phyloP scores from a whole-genome alignment of 92 coral and sea anemone genomes.

The Anthopleura xanthogrammica region DNA sequence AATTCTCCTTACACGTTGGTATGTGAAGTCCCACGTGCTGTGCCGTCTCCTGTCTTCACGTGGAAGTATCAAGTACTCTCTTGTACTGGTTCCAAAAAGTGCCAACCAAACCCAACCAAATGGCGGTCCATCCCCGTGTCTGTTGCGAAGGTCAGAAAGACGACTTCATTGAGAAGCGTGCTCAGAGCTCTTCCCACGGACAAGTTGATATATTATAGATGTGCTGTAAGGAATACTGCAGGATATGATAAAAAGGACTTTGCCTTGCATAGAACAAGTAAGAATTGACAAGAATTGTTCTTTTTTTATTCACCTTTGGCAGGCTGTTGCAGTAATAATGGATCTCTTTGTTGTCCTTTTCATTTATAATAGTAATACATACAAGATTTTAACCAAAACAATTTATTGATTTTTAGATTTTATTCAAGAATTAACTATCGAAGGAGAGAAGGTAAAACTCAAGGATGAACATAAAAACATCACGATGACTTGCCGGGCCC shows the following conservation, averaged over 20 bases:
- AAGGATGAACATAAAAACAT: constrained; percentile 22
- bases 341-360: no score
- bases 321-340: no score
- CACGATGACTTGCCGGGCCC: constrained; percentile 36
- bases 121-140: constrained; percentile 26
- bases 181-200: constrained; percentile 16
- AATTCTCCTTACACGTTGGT: not conserved
- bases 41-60: constrained; percentile 48
- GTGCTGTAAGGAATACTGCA: constrained; percentile 44
- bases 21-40: constrained; percentile 43
- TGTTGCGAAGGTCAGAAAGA: constrained; percentile 11
- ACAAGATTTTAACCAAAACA: not conserved
- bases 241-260: constrained; percentile 33
- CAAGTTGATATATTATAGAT: constrained; percentile 44
- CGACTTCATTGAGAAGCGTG: constrained; percentile 14
- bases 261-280: constrained; percentile 42
- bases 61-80: constrained; percentile 63
- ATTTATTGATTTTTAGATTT: not conserved
- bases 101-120: constrained; percentile 16
- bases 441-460: not conserved
- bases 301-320: not conserved
- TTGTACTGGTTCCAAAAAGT: constrained; percentile 1
- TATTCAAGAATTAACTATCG: not conserved
- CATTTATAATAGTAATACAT: not conserved
- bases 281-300: not conserved